Conservation (phyloP, 2,888 invertebrate genomes). For the Venusia cambrica region DNA sequence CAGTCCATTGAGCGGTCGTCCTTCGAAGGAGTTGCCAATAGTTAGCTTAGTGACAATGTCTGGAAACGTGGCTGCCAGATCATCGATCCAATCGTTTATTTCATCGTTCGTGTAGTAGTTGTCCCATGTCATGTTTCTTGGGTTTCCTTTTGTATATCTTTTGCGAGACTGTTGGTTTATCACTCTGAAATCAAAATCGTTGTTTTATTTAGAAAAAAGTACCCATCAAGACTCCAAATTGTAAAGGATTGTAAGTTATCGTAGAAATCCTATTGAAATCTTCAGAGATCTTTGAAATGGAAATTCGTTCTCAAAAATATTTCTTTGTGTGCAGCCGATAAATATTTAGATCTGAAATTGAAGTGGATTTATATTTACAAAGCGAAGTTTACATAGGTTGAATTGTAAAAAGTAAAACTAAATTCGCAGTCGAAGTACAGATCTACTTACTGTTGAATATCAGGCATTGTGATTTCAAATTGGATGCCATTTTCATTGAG, state of each 20-base stretch:
- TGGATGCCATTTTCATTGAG: conserved; percentile 47
- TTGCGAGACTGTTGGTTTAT: conserved; percentile 64
- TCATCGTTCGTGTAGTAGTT: conserved; percentile 81
- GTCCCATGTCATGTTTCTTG: conserved; percentile 62
- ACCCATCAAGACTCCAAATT: too few species aligned
- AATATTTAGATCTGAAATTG: too few species aligned
- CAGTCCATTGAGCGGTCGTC: conserved; percentile 62
- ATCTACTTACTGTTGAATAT: conserved; percentile 66
- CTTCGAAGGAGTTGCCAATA: conserved; percentile 65
- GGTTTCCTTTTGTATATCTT: conserved; percentile 34
- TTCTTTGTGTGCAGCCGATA: too few species aligned
- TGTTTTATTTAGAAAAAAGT: too few species aligned
- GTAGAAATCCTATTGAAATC: too few species aligned
- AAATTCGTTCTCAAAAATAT: too few species aligned
- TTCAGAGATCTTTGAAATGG: too few species aligned
- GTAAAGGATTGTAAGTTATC: too few species aligned
- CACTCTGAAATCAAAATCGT: conserved; percentile 44
- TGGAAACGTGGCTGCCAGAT: conserved; percentile 65
- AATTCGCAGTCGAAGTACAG: conserved; percentile 9
- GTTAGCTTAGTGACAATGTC: conserved; percentile 56
- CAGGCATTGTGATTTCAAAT: conserved; percentile 52
- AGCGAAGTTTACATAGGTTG: background rate
- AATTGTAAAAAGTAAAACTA: background rate
- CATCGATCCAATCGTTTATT: conserved; percentile 81
- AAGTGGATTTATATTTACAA: too few species aligned